Base-by-base conservation (phyloP, 2,113 vertebrate species). In the Leucopternis melanops region DNA sequence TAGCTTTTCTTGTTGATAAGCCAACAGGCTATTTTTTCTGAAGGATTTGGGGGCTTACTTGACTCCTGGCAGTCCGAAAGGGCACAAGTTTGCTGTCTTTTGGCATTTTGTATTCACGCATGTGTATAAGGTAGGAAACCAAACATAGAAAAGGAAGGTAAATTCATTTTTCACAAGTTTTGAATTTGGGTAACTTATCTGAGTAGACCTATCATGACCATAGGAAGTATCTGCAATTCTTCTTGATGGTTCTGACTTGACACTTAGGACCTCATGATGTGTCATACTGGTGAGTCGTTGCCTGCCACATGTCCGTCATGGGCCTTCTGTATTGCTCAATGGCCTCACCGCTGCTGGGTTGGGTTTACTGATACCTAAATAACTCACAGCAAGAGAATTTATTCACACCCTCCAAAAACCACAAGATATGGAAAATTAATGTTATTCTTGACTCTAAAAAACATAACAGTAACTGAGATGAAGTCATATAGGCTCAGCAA, bases 401-500 rank as follows among this genome's bases (percentile, higher is more conserved):
- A 92, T 95, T 97, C 95, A 94, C 97, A 95, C 96, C 92, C 97
- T 97, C 96, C 95, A 95, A 94, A 98, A 98, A 96, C 97, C 97
- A 97, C 98, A 97, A 95, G 88, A 96, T 97, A 94, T 44, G 97
- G 98, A 97, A 97, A 97, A 88, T 66, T 38, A 81, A 32, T 97
- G 95, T 98, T 98, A 95, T 94, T 95, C 97, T 96, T 97, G 95
- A 93, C 95, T 98, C 94, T 88, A 95, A 89, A n/a, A 96, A 94
- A 82, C 97, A 97, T 71, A 91, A 94, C 96, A 88, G 92, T 84
- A 90, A 95, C 84, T 57, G 88, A 79, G 95, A 96, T 98, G 98
- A 98, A 96, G 92, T 98, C 97, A 98, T 98, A 55, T 89, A 84
- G 96, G 91, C 95, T 92, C 81, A 62, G 93, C 94, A 92, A 80